Evolutionary conservation across 2,888 invertebrate species (phyloP).

Genomic region (Bellardia bayeri): DNA sequence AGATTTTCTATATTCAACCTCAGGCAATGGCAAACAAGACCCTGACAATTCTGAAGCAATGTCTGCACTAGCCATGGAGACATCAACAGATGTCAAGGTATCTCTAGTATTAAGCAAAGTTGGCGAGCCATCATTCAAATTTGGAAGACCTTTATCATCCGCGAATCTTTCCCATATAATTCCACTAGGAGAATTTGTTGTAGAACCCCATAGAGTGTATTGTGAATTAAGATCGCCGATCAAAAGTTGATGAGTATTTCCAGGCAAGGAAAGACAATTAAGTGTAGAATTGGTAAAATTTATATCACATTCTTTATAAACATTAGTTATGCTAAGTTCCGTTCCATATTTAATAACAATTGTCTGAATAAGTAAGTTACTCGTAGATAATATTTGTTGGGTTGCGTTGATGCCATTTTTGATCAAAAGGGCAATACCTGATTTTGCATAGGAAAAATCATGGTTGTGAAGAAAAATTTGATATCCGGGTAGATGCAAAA

Average conservation of each 20-base stretch:
- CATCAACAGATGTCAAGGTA: slow-evolving; percentile 14
- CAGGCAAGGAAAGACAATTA: background rate
- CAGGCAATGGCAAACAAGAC: slow-evolving; percentile 17
- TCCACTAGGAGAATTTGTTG: background rate
- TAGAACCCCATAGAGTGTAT: background rate
- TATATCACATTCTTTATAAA: background rate
- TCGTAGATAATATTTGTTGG: no score
- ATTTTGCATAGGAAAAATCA: slow-evolving; percentile 8
- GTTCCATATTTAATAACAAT: no score
- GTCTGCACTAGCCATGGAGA: background rate
- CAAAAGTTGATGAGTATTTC: background rate
- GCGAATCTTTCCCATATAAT: background rate
- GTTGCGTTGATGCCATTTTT: background rate
- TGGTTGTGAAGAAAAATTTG: slow-evolving; percentile 6
- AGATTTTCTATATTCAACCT: background rate
- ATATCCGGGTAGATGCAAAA: slow-evolving; percentile 12
- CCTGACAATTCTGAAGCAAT: background rate
- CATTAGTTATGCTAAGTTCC: no score
- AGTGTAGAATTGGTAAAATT: background rate
- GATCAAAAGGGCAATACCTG: background rate
- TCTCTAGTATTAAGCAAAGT: background rate
- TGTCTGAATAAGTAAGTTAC: no score
- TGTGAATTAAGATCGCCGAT: background rate
- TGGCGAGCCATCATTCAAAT: background rate
- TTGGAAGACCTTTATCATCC: background rate